These are phyloP conservation scores for Phortica okadai DNA, from an alignment of 2,888 invertebrate genomes.

Conservation along the genomic window DNA sequence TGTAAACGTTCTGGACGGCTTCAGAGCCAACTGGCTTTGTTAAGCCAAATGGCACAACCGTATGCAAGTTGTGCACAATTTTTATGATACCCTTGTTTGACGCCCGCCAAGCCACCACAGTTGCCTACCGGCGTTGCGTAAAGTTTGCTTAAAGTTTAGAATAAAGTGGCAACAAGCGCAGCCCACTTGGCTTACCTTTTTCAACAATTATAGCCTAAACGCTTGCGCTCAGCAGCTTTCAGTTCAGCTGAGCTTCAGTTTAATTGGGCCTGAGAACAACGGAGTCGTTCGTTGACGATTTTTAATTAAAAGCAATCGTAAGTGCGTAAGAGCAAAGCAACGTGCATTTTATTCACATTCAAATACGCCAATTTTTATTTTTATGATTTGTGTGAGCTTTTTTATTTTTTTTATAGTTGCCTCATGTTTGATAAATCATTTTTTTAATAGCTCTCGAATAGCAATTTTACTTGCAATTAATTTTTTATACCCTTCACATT, in stretches of 20 bases:
- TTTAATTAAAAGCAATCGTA: conserved; percentile 34
- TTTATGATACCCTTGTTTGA: conserved; percentile 13
- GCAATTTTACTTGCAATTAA: conserved; percentile 36
- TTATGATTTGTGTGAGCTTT: background rate
- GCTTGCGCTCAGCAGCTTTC: no score
- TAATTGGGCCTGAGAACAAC: background rate
- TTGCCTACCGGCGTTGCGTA: conserved; percentile 7
- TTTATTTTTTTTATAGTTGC: conserved; percentile 12
- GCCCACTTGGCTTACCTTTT: background rate
- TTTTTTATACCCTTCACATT: conserved; percentile 21
- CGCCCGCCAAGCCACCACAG: background rate
- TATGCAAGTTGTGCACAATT: background rate
- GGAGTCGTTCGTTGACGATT: conserved; percentile 24
- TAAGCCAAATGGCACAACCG: background rate
- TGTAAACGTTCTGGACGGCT: conserved; percentile 15
- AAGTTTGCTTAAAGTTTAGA: background rate
- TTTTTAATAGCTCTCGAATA: conserved; percentile 11
- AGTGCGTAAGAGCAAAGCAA: conserved; percentile 32
- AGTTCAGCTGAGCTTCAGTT: no score
- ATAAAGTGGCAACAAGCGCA: background rate
- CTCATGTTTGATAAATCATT: conserved; percentile 30
- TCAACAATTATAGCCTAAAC: no score
- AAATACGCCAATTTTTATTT: conserved; percentile 12
- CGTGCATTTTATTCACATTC: conserved; percentile 28
- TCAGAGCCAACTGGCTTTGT: background rate